Evolutionary conservation across 2,888 invertebrate species (phyloP).

Genomic region (Mesorhabditis belari): DNA sequence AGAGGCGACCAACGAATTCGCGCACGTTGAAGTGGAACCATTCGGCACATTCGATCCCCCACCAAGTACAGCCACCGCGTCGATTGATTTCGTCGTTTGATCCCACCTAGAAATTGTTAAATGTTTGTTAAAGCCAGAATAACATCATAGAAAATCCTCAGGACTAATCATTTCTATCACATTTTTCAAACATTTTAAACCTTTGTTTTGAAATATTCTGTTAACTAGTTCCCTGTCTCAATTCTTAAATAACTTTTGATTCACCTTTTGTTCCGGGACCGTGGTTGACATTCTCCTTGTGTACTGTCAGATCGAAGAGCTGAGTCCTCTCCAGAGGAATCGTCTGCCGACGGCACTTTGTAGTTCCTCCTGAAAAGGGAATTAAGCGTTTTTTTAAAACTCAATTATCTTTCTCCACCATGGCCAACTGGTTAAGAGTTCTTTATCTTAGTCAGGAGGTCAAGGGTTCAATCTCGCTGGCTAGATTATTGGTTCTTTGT

Average conservation of each 20-base stretch:
- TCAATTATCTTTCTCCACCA: no score
- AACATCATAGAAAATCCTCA: neutral
- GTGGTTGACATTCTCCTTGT: slow-evolving; percentile 7
- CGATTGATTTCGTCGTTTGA: neutral
- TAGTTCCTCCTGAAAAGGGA: slow-evolving; percentile 21
- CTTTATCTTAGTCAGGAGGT: no score
- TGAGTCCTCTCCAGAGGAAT: slow-evolving; percentile 33
- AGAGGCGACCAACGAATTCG: neutral
- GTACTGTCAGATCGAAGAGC: slow-evolving; percentile 13
- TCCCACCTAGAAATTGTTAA: neutral
- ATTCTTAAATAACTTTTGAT: slow-evolving; percentile 8
- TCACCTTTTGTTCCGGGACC: slow-evolving; percentile 15
- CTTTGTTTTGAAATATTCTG: no score
- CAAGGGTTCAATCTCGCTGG: no score
- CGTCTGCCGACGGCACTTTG: slow-evolving; percentile 24
- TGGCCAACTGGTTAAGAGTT: no score
- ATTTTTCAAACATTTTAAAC: neutral
- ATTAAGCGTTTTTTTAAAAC: no score
- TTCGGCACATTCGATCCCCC: no score
- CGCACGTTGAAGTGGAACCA: no score
- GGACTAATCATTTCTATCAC: neutral
- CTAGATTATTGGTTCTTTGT: no score
- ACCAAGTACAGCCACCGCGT: neutral
- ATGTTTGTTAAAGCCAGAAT: no score
- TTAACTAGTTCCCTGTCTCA: neutral